Conservation (phyloP, 92 coral and sea anemone species). For the Galaxea fascicularis region DNA sequence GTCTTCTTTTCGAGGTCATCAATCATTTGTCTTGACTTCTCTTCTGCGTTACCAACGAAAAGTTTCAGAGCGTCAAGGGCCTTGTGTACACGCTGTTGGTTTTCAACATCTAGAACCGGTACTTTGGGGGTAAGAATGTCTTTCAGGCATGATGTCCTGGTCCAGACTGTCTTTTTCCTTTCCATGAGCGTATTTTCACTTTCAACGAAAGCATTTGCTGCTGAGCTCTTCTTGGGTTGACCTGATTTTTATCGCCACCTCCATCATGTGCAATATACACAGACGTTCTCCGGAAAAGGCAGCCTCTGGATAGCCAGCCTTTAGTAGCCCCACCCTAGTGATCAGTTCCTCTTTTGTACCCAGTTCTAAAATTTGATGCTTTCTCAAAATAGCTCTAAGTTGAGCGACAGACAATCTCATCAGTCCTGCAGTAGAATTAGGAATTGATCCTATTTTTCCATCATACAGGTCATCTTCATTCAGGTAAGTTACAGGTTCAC, state of each 20-base stretch:
- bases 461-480: slow-evolving; percentile 47
- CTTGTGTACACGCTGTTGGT: slow-evolving; percentile 27
- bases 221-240: slow-evolving; percentile 16
- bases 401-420: slow-evolving; percentile 63
- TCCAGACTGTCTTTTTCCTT: slow-evolving; percentile 49
- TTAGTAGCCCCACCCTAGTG: slow-evolving; percentile 52
- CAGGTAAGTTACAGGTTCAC: neutral
- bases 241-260: slow-evolving; percentile 38
- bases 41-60: slow-evolving; percentile 1
- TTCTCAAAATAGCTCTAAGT: slow-evolving; percentile 57
- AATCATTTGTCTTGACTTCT: slow-evolving; percentile 5
- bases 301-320: slow-evolving; percentile 47
- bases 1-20: slow-evolving; percentile 20
- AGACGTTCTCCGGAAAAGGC: slow-evolving; percentile 62
- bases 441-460: slow-evolving; percentile 57
- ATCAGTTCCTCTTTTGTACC: slow-evolving; percentile 70
- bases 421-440: slow-evolving; percentile 62
- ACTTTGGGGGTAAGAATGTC: slow-evolving; percentile 39
- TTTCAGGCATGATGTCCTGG: slow-evolving; percentile 50
- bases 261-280: slow-evolving; percentile 55
- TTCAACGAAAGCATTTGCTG: slow-evolving; percentile 19
- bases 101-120: slow-evolving; percentile 33
- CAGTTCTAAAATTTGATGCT: slow-evolving; percentile 50
- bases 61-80: slow-evolving; percentile 16
- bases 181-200: slow-evolving; percentile 51